phyloP scores from a whole-genome alignment of 2,797 vertebrate genomes.

The Threskiornis aethiopicus region DNA sequence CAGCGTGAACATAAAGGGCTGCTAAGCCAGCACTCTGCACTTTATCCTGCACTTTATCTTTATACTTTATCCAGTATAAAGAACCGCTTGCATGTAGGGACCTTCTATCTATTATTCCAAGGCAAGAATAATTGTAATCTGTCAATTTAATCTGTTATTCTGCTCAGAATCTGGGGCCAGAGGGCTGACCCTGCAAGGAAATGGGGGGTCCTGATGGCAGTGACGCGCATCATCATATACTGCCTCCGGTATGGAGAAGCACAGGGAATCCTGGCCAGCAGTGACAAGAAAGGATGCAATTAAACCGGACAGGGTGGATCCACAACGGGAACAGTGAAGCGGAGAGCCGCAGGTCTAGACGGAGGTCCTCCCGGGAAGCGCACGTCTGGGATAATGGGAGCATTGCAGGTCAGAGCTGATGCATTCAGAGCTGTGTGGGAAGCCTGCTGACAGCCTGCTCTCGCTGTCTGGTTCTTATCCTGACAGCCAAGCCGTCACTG shows the following conservation, averaged over 20 bases:
- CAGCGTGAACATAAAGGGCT: neutral
- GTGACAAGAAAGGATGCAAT: neutral
- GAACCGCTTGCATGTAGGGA: neutral
- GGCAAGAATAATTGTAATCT: neutral
- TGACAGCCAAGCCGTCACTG: neutral
- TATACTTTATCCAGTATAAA: no score
- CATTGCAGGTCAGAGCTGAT: neutral
- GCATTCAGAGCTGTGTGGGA: neutral
- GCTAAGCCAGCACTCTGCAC: neutral
- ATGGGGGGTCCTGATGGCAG: neutral
- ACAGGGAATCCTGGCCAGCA: neutral
- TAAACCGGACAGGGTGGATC: neutral
- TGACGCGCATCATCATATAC: accelerated
- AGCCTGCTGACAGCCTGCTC: neutral
- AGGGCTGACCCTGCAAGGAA: neutral
- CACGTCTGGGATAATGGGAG: neutral
- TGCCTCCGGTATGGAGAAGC: neutral
- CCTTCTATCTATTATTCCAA: neutral
- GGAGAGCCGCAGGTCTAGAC: neutral
- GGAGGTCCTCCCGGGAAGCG: neutral
- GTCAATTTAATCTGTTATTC: neutral
- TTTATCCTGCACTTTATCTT: no score
- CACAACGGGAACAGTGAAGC: accelerated
- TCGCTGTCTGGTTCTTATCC: neutral
- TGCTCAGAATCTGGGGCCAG: neutral